Evolutionary conservation across 2,888 invertebrate genomes (phyloP), one percentile per base, ranked within the genome.

Genomic region (Osmoderma eremita): DNA sequence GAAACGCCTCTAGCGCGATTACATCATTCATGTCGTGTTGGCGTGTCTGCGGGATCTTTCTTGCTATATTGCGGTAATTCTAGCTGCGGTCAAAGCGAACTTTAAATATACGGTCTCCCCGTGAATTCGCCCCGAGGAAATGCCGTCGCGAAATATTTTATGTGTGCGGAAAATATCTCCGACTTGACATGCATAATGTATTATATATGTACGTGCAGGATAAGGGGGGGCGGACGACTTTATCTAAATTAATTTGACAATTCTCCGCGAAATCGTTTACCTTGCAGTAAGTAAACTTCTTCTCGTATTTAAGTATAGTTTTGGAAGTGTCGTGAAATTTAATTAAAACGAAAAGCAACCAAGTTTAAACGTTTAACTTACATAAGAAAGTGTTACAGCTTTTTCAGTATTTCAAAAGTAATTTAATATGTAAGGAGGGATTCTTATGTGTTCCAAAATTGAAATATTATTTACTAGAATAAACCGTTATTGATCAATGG

Each of bases 1-100:
- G 45, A 24, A 48, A 49, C 39, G 24, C 22, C 24, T n/a, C n/a
- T 18, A 24, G 65, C 54, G 48, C 56, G 58, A 56, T 65, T 65
- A 65, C 65, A 65, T 65, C 65, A 65, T 65, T 56, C 65, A 65
- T 65, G 65, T 39, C 42, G 58, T 49, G 65, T 48, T 65, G 58
- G 65, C 58, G 50, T 65, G 65, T 65, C 65, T 65, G 58, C 45
- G 36, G 65, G 58, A 56, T 49, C 56, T 49, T 56, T 49, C 65
- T 65, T 56, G 48, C 49, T 39, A 58, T 65, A 65, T 65, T 65
- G 56, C 65, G 22, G 65, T 65, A 65, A 65, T 65, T 65, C 56
- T 49, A 49, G 58, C 56, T 65, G 49, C 65, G 65, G 65, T 56
- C 65, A 58, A 49, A 63, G 63, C 51, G 63, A 49, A 53, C 65